Conservation (phyloP, 2,113 vertebrate species). For the Copsychus sechellarum region DNA sequence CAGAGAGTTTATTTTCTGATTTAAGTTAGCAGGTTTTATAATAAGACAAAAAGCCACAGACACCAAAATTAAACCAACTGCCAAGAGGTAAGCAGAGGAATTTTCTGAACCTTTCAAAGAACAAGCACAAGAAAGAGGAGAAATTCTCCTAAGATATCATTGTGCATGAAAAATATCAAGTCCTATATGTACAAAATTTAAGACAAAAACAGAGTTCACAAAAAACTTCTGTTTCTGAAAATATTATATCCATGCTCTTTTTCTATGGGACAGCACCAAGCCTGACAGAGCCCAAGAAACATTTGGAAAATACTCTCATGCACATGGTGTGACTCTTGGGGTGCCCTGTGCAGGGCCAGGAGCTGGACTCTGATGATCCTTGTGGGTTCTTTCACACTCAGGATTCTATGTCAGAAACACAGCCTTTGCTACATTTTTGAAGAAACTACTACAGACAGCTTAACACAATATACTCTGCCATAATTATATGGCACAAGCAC, state of each 20-base stretch:
- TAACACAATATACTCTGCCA: neutral
- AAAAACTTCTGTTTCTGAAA: neutral
- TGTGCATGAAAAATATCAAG: neutral
- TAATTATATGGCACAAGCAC: neutral
- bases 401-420: neutral
- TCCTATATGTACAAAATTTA: neutral
- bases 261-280: neutral
- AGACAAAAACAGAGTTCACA: neutral
- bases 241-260: neutral
- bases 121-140: neutral
- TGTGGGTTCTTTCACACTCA: neutral
- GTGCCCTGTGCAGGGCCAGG: neutral
- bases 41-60: neutral
- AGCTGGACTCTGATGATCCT: neutral
- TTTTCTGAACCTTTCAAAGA: neutral
- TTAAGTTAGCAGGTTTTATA: neutral
- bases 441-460: neutral
- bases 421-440: neutral
- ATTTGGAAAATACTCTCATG: neutral
- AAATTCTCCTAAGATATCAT: neutral
- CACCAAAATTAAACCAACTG: neutral
- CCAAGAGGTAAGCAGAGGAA: neutral
- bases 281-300: neutral
- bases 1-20: neutral
- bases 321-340: neutral